Conservation (phyloP, 2,797 vertebrate species). For the Sebastes steindachneri region DNA sequence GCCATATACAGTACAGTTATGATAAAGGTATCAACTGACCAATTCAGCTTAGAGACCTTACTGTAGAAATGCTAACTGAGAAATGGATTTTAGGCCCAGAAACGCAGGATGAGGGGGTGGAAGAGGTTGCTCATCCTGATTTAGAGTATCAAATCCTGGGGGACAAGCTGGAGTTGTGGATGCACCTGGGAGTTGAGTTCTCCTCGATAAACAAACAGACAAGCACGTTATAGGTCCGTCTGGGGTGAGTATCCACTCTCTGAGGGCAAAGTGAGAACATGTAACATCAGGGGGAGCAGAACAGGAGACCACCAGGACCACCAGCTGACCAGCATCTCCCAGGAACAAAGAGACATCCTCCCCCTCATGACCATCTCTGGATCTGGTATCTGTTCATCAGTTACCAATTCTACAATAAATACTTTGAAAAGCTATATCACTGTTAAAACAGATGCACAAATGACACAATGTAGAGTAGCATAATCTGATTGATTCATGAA, state of each 20-base stretch:
- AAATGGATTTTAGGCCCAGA: constrained; percentile 1
- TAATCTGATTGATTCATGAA: not conserved
- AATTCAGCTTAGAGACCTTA: not conserved
- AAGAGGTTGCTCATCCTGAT: constrained; percentile 4
- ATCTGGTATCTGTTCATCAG: not conserved
- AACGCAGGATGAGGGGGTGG: not conserved
- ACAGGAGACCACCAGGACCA: not conserved
- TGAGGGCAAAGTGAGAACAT: not conserved
- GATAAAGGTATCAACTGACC: not conserved
- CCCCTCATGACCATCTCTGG: not conserved
- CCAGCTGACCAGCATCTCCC: not conserved
- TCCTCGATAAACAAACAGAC: constrained; percentile 5
- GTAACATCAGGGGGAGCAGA: not conserved
- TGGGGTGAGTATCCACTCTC: not conserved
- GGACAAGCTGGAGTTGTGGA: not conserved
- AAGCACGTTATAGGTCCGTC: constrained; percentile 4
- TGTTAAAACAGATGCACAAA: not conserved
- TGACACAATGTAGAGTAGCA: not conserved
- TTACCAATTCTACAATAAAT: not conserved
- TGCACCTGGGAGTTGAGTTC: constrained; percentile 10
- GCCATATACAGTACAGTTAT: not conserved
- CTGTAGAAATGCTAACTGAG: not conserved
- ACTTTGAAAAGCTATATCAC: not conserved
- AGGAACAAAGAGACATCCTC: not conserved
- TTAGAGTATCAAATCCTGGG: not conserved